Conservation (phyloP, 2,888 invertebrate genomes). For the Pterobdella sp. region DNA sequence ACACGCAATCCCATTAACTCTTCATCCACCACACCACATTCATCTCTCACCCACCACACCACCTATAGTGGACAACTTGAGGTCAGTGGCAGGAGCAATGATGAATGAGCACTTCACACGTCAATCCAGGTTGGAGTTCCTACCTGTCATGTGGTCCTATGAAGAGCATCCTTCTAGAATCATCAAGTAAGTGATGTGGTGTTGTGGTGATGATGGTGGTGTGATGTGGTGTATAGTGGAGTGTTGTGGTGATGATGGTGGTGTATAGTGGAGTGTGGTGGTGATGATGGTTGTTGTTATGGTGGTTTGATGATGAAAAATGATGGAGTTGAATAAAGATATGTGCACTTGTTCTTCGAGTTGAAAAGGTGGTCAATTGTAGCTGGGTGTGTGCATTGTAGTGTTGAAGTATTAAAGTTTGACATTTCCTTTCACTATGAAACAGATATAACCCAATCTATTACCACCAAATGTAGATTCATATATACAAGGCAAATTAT, state of each 20-base stretch:
- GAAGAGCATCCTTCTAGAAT: constrained; percentile 69
- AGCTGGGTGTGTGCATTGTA: too few relatives aligned
- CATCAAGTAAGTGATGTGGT: constrained; percentile 60
- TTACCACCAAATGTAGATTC: too few relatives aligned
- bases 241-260: neutral
- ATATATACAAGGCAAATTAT: too few relatives aligned
- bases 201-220: neutral
- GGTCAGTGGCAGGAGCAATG: constrained; percentile 70
- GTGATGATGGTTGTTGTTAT: neutral
- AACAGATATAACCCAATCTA: too few relatives aligned
- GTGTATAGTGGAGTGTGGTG: neutral
- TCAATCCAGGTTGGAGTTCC: constrained; percentile 77
- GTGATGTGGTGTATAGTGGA: neutral
- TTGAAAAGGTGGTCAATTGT: too few relatives aligned
- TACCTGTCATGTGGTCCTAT: constrained; percentile 86
- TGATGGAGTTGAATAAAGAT: too few relatives aligned
- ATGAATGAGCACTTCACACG: constrained; percentile 77
- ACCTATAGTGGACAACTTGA: constrained; percentile 76
- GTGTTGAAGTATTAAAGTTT: too few relatives aligned
- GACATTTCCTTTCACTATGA: too few relatives aligned
- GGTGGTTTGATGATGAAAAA: neutral
- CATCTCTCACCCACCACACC: neutral
- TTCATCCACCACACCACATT: neutral
- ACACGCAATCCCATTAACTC: neutral
- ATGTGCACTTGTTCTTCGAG: too few relatives aligned